These are phyloP conservation scores for Loriculus beryllinus DNA, from an alignment of 2,797 vertebrate genomes.

Conservation along the genomic window DNA sequence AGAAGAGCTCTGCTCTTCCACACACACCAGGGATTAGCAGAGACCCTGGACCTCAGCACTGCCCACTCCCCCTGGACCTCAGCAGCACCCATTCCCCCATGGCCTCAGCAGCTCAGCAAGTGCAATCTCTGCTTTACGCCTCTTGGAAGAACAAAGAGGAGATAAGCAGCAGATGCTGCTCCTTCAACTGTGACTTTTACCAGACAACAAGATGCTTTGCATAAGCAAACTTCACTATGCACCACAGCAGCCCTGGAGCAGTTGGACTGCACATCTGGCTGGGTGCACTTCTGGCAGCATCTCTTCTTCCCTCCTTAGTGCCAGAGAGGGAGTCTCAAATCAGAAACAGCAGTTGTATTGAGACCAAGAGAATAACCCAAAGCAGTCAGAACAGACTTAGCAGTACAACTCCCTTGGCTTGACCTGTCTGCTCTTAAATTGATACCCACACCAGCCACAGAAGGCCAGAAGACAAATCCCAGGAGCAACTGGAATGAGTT, in stretches of 20 bases:
- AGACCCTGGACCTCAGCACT: not conserved
- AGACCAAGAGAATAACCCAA: not conserved
- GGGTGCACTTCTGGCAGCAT: conserved; percentile 19
- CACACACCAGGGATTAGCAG: not conserved
- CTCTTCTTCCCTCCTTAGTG: not conserved
- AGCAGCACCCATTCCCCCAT: not conserved
- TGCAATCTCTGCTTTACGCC: not conserved
- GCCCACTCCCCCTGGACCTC: not conserved
- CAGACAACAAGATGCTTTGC: not conserved
- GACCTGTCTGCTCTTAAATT: rapidly evolving
- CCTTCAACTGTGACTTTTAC: rapidly evolving
- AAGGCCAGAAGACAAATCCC: not conserved
- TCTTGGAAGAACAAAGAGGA: not conserved
- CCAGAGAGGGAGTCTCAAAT: not conserved
- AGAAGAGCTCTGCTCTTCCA: not conserved
- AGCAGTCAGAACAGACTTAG: not conserved
- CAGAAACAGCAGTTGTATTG: not conserved
- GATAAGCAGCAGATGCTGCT: conserved; percentile 30
- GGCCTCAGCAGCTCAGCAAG: not conserved
- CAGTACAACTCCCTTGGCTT: not conserved
- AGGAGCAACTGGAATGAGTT: not conserved
- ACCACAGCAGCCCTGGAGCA: not conserved
- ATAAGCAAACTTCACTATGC: not conserved
- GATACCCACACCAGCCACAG: not conserved
- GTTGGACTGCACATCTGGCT: conserved; percentile 1